Base-by-base conservation (phyloP, 2,888 invertebrate genomes). In the Agrotis segetum region DNA sequence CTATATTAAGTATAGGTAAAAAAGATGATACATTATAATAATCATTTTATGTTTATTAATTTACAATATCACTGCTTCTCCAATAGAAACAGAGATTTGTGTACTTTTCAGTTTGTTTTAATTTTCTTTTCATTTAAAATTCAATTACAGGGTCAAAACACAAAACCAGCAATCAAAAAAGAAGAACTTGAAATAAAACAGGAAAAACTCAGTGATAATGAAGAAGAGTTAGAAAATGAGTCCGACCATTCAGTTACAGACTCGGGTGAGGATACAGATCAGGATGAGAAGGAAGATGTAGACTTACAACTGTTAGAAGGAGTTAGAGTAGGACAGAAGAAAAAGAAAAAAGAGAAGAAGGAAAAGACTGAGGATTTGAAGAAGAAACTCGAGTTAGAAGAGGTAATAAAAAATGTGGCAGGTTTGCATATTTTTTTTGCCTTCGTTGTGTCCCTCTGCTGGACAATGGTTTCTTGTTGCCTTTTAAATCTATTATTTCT, bases 311-410 rank as follows among this genome's bases (percentile, higher is more conserved):
- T 96, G 5, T 83, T 96, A 24, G 92, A 95, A 59, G 96, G 96
- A 24, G 89, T 96, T 0, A 92, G 91, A 65, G 91, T 96, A 1
- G 90, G 92, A 14, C 90, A 91, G 59, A 95, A 94, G 83, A 96
- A 91, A 88, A 95, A 88, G 85, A 96, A 89, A 88, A 92, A 82
- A 86, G 96, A 88, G 86, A 96, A 88, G 81, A 96, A 93, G 89
- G 92, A 88, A 69, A 94, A 88, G 87, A 91, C 91, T 64, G 96
- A 91, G 82, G 96, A 91, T 87, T 95, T 94, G 88, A 96, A 95
- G 82, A 96, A 94, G 82, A 96, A 96, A 89, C 91, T 96, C 77
- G 93, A 93, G 75, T 64, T 91, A 1, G 94, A 95, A 86, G 94
- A 96, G 91, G 96, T 95, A 79, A 13, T 19, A 1, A n/a, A 19